Conservation (phyloP, 2,888 invertebrate genomes). For the Torymus tubicola region DNA sequence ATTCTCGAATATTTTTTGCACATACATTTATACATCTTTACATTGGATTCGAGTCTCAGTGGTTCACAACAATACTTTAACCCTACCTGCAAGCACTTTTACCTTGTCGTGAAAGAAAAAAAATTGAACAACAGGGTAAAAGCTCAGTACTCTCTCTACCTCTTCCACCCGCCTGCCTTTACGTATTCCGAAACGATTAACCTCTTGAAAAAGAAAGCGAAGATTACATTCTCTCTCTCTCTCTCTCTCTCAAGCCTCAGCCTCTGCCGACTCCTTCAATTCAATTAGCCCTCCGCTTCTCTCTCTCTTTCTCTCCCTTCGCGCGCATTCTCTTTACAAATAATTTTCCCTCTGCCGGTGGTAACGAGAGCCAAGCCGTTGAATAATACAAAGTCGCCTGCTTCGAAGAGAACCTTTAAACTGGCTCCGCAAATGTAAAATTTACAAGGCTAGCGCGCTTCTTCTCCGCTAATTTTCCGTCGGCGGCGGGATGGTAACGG, state of each 20-base stretch:
- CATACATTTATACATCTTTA: too few species aligned
- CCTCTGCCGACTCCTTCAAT: background rate
- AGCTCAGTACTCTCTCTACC: too few species aligned
- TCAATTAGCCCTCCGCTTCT: slow-evolving; percentile 1
- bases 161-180: too few species aligned
- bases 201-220: background rate
- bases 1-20: too few species aligned
- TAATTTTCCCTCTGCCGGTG: background rate
- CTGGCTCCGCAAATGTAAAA: background rate
- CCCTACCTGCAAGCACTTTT: too few species aligned
- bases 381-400: slow-evolving; percentile 35
- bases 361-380: slow-evolving; percentile 5
- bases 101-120: too few species aligned
- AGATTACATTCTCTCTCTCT: background rate
- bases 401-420: background rate
- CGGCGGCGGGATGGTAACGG: background rate
- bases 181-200: background rate
- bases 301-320: background rate
- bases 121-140: too few species aligned
- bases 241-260: too few species aligned
- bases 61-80: too few species aligned
- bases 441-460: slow-evolving; percentile 22
- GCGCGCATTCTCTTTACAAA: slow-evolving; percentile 13
- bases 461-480: slow-evolving; percentile 1
- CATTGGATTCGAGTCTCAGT: too few species aligned